A percentile compares a stretch with the other conserved stretches of the same genome.
Evolutionary conservation across 2,113 vertebrate genomes (phyloP).

Genomic region (Taurulus bubalis): DNA sequence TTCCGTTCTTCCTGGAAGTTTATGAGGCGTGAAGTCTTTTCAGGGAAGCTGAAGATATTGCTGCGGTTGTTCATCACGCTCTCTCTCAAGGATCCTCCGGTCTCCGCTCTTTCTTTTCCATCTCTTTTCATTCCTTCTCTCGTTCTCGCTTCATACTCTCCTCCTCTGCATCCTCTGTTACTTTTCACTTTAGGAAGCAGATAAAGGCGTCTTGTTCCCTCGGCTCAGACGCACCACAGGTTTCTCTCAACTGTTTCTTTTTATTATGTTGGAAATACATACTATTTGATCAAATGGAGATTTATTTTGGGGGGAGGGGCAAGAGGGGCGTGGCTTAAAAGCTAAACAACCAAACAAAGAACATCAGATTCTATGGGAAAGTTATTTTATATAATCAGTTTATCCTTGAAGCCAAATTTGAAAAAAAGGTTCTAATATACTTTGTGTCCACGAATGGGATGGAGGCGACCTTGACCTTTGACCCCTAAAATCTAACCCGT

Average conservation of each 20-base stretch:
- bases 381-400: background rate
- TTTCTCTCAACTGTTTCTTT: background rate
- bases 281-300: background rate
- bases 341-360: too few species aligned
- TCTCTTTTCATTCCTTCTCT: slow-evolving; percentile 24
- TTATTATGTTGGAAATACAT: background rate
- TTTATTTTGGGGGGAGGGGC: background rate
- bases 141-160: background rate
- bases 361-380: too few species aligned
- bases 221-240: background rate
- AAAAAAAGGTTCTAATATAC: background rate
- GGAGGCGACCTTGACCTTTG: too few species aligned
- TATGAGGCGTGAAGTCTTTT: slow-evolving; percentile 63
- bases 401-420: background rate
- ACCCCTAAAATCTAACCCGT: too few species aligned
- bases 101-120: slow-evolving; percentile 22
- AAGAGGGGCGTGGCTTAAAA: too few species aligned
- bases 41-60: slow-evolving; percentile 40
- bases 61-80: slow-evolving; percentile 61
- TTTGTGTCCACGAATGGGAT: background rate
- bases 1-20: slow-evolving; percentile 46
- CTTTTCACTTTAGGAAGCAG: background rate
- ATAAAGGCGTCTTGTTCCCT: background rate
- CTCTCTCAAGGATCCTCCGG: slow-evolving; percentile 52
- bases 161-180: too few species aligned